A percentile compares a stretch with the other conserved stretches of the same genome.
Evolutionary conservation across 2,113 vertebrate species (phyloP).

Genomic region (Anoplopoma fimbria): DNA sequence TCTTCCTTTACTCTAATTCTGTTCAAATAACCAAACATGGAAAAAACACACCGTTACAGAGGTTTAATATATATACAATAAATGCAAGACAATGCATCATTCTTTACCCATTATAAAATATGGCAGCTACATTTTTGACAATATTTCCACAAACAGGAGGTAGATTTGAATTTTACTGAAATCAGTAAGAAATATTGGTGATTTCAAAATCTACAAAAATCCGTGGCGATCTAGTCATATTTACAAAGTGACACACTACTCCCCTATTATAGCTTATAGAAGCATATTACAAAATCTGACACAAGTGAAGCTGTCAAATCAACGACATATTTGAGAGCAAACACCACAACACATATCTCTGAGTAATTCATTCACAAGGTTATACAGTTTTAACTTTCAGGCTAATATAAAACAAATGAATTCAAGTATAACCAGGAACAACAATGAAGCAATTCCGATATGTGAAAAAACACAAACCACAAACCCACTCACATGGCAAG

Average conservation of each 20-base stretch:
- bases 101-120: slow-evolving; percentile 21
- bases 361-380: not conserved
- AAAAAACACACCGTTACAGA: not conserved
- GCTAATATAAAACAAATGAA: slow-evolving; percentile 22
- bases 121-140: not conserved
- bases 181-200: not conserved
- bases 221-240: not conserved
- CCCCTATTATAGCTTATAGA: not conserved
- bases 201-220: slow-evolving; percentile 39
- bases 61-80: slow-evolving; percentile 21
- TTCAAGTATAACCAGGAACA: slow-evolving; percentile 66
- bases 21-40: not conserved
- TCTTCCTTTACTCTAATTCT: not conserved
- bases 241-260: slow-evolving; percentile 27
- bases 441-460: not conserved
- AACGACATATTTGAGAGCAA: not conserved
- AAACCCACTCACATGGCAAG: not conserved
- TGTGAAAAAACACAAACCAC: not conserved
- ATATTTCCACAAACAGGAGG: slow-evolving; percentile 14
- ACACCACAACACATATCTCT: not conserved
- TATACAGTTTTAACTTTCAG: slow-evolving; percentile 10
- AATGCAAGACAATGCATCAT: slow-evolving; percentile 11
- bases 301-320: not conserved
- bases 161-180: slow-evolving; percentile 9
- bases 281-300: slow-evolving; percentile 2